phyloP scores from a whole-genome alignment of 2,888 invertebrate species.

The Clistopyga incitator region DNA sequence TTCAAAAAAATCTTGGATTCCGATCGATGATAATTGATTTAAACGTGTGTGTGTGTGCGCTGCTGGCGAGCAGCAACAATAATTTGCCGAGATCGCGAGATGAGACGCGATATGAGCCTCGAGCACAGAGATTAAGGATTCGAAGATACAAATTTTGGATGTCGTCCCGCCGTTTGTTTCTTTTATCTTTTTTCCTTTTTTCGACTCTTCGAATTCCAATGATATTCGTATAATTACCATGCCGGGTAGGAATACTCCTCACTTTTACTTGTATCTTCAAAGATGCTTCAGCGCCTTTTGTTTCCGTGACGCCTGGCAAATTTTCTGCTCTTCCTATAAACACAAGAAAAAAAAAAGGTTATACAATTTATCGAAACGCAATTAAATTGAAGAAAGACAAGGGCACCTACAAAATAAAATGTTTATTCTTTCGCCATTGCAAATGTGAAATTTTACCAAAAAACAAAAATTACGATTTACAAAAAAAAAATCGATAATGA shows the following conservation, averaged over 20 bases:
- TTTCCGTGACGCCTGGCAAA: slow-evolving; percentile 81
- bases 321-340: slow-evolving; percentile 80
- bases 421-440: slow-evolving; percentile 34
- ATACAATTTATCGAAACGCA: too few species aligned
- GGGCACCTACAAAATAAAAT: neutral
- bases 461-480: neutral
- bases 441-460: slow-evolving; percentile 15
- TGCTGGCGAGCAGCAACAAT: neutral
- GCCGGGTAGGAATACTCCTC: slow-evolving; percentile 47
- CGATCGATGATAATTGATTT: slow-evolving; percentile 30
- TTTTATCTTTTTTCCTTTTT: neutral
- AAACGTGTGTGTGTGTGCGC: slow-evolving; percentile 7
- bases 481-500: too few species aligned
- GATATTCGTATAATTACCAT: slow-evolving; percentile 46
- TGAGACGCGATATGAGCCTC: slow-evolving; percentile 52
- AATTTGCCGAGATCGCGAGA: slow-evolving; percentile 7
- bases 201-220: slow-evolving; percentile 30
- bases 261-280: slow-evolving; percentile 40
- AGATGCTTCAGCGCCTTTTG: slow-evolving; percentile 78
- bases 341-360: slow-evolving; percentile 24
- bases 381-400: too few species aligned
- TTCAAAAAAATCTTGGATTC: neutral
- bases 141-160: slow-evolving; percentile 63
- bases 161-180: slow-evolving; percentile 28
- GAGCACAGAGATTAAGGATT: slow-evolving; percentile 48